These are phyloP conservation scores for Drosophila phalerata DNA, from an alignment of 2,888 invertebrate genomes.

Conservation along the genomic window DNA sequence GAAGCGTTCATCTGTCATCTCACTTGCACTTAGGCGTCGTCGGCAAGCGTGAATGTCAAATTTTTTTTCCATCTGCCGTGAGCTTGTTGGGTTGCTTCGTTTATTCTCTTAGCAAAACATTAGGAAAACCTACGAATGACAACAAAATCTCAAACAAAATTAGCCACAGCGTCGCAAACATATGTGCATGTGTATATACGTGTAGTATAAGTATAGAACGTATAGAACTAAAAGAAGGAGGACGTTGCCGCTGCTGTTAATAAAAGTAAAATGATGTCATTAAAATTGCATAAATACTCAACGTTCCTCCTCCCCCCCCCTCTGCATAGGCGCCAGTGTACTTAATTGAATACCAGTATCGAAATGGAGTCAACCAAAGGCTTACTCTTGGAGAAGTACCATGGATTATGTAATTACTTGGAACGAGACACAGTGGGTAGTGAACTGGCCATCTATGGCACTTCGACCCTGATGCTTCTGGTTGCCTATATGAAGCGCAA, in stretches of 20 bases:
- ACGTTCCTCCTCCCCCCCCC: constrained; percentile 27
- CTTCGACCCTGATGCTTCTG: constrained; percentile 76
- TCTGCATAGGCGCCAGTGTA: constrained; percentile 55
- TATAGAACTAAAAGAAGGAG: constrained; percentile 42
- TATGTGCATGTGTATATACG: constrained; percentile 29
- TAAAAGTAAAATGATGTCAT: constrained; percentile 79
- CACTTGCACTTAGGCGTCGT: constrained; percentile 54
- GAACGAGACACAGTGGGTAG: constrained; percentile 79
- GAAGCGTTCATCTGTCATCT: constrained; percentile 38
- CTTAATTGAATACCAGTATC: constrained; percentile 46
- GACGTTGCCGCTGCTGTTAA: constrained; percentile 37
- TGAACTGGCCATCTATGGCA: constrained; percentile 77
- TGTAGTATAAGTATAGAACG: constrained; percentile 9
- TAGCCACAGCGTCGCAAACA: constrained; percentile 25
- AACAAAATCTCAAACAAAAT: constrained; percentile 52
- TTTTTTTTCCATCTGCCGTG: constrained; percentile 25
- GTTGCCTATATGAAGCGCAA: constrained; percentile 79
- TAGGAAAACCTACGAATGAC: constrained; percentile 50
- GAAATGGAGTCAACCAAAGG: constrained; percentile 63
- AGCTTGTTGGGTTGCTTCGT: constrained; percentile 34
- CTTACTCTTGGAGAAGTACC: constrained; percentile 69
- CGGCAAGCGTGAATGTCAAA: constrained; percentile 57
- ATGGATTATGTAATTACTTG: constrained; percentile 81
- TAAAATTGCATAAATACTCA: constrained; percentile 57
- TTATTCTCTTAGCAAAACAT: constrained; percentile 38